A percentile compares a stretch with the other conserved stretches of the same genome.
Evolutionary conservation across 2,888 invertebrate species (phyloP).

Genomic region (Leptopilina myrica): DNA sequence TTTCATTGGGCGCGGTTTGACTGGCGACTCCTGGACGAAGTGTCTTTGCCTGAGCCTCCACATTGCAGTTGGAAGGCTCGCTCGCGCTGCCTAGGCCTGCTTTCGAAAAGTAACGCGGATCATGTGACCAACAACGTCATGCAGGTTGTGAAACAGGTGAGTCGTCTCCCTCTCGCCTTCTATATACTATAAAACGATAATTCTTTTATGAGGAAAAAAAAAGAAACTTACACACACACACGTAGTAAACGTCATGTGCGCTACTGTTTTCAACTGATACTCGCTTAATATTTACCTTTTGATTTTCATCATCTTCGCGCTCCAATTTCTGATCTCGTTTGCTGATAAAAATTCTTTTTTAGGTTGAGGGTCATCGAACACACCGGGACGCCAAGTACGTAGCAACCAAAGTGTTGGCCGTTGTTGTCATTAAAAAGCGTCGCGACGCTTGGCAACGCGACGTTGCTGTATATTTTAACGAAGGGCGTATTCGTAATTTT

Average conservation of each 20-base stretch:
- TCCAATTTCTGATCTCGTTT: background rate
- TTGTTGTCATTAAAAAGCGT: background rate
- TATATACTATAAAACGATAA: background rate
- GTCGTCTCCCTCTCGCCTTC: background rate
- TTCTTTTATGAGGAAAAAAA: background rate
- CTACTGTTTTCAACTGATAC: background rate
- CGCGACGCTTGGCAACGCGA: constrained; percentile 3
- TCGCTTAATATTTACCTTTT: too few species aligned
- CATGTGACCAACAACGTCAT: constrained; percentile 74
- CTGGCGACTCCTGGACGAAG: constrained; percentile 53
- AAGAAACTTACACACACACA: background rate
- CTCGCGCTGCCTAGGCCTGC: constrained; percentile 52
- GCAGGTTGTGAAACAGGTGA: constrained; percentile 76
- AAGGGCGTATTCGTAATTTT: background rate
- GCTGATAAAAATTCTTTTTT: background rate
- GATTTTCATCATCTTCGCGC: too few species aligned
- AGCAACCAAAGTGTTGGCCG: too few species aligned
- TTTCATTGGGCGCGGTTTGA: constrained; percentile 74
- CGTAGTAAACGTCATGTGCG: background rate
- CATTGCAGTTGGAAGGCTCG: constrained; percentile 47
- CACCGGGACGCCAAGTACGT: background rate
- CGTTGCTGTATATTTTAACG: background rate
- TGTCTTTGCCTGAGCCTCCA: constrained; percentile 46
- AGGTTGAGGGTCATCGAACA: background rate
- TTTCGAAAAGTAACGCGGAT: constrained; percentile 58